Percentiles rank a stretch among this genome's conserved stretches.
Evolutionary conservation across 1,140 invertebrate species (phyloP).

Genomic region (Venturia canescens): DNA sequence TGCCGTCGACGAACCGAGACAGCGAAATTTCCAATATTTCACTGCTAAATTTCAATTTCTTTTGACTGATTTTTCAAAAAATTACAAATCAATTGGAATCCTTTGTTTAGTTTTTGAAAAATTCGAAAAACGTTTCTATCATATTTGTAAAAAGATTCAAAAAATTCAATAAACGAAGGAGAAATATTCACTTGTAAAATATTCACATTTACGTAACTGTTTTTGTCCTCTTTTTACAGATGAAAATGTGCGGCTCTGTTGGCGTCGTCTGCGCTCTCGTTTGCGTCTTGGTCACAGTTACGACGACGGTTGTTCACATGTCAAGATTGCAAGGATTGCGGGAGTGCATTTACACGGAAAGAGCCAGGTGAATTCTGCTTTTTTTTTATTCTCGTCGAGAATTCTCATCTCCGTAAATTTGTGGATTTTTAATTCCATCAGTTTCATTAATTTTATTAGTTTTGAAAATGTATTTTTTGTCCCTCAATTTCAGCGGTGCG

Average conservation of each 20-base stretch:
- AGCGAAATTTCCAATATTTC: too few species aligned
- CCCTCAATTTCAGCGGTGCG: too few species aligned
- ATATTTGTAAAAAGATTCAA: not conserved
- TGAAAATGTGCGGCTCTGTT: conserved; percentile 90
- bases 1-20: too few species aligned
- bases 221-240: conserved; percentile 78
- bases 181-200: not conserved
- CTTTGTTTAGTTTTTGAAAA: too few species aligned
- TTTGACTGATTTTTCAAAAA: conserved; percentile 17
- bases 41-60: too few species aligned
- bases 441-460: too few species aligned
- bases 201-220: not conserved
- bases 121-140: not conserved
- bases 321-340: conserved; percentile 90
- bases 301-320: conserved; percentile 96
- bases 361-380: conserved; percentile 71
- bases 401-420: too few species aligned
- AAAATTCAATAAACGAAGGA: conserved; percentile 21
- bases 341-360: conserved; percentile 88
- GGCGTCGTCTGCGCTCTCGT: conserved; percentile 89
- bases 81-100: too few species aligned
- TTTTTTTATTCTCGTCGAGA: too few species aligned
- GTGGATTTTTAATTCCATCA: conserved; percentile 18
- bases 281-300: conserved; percentile 92
- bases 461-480: too few species aligned